A percentile compares a stretch with the other conserved stretches of the same genome.
phyloP scores from a whole-genome alignment of 2,797 vertebrate species.

The Falco rusticolus region DNA sequence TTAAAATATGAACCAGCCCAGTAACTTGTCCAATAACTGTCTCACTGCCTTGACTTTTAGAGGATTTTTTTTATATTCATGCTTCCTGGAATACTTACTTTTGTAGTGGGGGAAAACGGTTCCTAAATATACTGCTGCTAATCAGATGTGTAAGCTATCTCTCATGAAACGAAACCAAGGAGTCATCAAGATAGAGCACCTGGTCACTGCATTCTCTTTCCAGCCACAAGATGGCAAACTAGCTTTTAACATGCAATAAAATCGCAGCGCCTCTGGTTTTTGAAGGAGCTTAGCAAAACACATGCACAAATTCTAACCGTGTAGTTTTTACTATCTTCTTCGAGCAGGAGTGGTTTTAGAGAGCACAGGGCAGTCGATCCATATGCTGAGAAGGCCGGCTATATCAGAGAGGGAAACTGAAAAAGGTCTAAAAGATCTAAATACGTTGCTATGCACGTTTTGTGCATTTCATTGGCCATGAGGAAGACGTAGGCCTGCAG shows the following conservation, averaged over 20 bases:
- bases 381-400: accelerated
- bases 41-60: not conserved
- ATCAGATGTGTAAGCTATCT: not conserved
- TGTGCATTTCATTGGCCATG: not conserved
- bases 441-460: accelerated
- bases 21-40: not conserved
- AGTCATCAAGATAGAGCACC: not conserved
- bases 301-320: accelerated
- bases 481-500: not conserved
- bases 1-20: not conserved
- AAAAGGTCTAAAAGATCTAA: too few species aligned
- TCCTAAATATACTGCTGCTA: not conserved
- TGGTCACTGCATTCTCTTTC: not conserved
- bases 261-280: not conserved
- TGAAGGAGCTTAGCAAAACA: too few species aligned
- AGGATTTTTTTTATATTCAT: not conserved
- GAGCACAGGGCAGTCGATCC: not conserved
- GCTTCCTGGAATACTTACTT: not conserved
- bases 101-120: not conserved
- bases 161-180: accelerated
- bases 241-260: conserved; percentile 16
- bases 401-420: not conserved
- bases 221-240: conserved; percentile 76
- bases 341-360: not conserved
- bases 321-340: not conserved